Conservation (phyloP, 2,888 invertebrate genomes). For the Phyto melanocephala region DNA sequence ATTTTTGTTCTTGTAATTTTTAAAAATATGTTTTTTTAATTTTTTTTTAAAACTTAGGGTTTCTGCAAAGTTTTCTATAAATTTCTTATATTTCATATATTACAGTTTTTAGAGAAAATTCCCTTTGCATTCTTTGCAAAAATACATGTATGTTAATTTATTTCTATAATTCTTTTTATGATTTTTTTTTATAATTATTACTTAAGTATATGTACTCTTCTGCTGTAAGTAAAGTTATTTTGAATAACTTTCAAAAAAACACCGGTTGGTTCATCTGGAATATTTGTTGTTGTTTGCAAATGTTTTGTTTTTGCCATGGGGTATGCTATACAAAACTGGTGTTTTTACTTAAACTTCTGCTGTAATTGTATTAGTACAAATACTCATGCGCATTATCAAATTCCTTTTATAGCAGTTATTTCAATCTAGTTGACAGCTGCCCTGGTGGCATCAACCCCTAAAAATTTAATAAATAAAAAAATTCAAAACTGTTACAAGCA, state of each 20-base stretch:
- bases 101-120: too few species aligned
- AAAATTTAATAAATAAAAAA: not conserved
- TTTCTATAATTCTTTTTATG: too few species aligned
- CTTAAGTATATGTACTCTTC: too few species aligned
- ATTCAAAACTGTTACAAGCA: not conserved
- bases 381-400: slow-evolving; percentile 18
- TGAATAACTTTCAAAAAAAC: slow-evolving; percentile 13
- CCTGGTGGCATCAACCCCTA: slow-evolving; percentile 63
- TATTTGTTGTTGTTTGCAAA: slow-evolving; percentile 48
- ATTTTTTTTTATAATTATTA: too few species aligned
- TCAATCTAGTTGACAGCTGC: slow-evolving; percentile 56
- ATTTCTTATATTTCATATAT: too few species aligned
- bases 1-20: too few species aligned
- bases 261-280: slow-evolving; percentile 55
- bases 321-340: slow-evolving; percentile 25
- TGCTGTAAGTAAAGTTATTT: not conserved
- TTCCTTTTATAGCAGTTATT: slow-evolving; percentile 28
- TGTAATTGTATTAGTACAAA: not conserved
- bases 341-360: not conserved
- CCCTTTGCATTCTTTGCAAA: too few species aligned
- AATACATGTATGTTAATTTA: too few species aligned
- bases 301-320: slow-evolving; percentile 37
- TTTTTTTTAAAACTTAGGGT: too few species aligned
- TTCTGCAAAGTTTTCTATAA: too few species aligned
- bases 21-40: too few species aligned